Evolutionary conservation across 2,113 vertebrate genomes (phyloP).

Genomic region (Dendropsophus ebraccatus): DNA sequence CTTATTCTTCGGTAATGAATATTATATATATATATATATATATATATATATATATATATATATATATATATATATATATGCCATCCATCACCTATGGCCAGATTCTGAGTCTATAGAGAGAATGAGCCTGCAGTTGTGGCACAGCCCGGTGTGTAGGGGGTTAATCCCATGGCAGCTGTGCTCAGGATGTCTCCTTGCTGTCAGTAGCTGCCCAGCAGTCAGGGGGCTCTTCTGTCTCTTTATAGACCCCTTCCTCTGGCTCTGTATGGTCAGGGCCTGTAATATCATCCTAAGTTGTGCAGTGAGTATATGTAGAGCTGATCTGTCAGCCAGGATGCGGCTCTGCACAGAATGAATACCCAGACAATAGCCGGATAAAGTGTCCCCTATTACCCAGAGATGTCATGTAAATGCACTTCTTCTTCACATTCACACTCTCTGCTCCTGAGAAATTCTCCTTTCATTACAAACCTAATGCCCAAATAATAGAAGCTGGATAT

Average conservation of each 20-base stretch:
- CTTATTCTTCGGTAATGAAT: no score
- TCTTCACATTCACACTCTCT: slow-evolving; percentile 24
- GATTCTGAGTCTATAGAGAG: no score
- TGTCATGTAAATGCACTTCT: slow-evolving; percentile 16
- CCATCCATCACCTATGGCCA: no score
- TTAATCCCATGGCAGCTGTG: neutral
- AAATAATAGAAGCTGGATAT: neutral
- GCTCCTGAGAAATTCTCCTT: slow-evolving; percentile 2
- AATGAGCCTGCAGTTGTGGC: neutral
- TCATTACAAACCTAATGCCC: slow-evolving; percentile 1
- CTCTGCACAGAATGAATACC: slow-evolving; percentile 26
- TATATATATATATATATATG: no score
- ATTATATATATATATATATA: no score
- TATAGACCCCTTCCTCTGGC: neutral
- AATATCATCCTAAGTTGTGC: neutral
- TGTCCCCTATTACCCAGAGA: slow-evolving; percentile 24
- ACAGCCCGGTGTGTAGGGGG: neutral
- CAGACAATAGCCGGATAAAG: slow-evolving; percentile 20
- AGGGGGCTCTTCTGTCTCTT: neutral
- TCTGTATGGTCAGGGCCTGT: slow-evolving; percentile 18
- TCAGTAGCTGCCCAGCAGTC: neutral
- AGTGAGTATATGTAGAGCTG: slow-evolving; percentile 5
- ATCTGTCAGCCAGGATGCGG: slow-evolving; percentile 9
- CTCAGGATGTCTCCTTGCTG: neutral
- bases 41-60: no score